These are phyloP conservation scores for Leptarthrus brevirostris DNA, from an alignment of 2,888 invertebrate species.

Conservation along the genomic window DNA sequence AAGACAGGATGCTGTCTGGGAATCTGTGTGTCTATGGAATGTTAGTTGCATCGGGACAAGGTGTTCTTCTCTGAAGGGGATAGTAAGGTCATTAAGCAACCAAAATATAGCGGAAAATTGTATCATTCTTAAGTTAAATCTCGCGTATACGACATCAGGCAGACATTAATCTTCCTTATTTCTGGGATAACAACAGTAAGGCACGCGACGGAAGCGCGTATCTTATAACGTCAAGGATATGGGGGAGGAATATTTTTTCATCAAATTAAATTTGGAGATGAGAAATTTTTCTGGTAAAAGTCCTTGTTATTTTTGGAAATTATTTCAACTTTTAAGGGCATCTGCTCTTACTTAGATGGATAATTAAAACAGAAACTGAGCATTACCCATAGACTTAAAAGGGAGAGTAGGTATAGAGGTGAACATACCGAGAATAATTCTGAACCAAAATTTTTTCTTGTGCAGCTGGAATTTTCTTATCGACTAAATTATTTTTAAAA, in stretches of 20 bases:
- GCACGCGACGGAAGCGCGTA: slow-evolving; percentile 25
- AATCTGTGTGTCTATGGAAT: slow-evolving; percentile 5
- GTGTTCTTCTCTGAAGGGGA: not conserved
- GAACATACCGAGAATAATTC: too few relatives aligned
- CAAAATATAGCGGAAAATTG: not conserved
- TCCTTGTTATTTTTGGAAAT: slow-evolving; percentile 25
- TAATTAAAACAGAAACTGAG: too few relatives aligned
- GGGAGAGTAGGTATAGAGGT: too few relatives aligned
- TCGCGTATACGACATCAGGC: not conserved
- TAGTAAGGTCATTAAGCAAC: not conserved
- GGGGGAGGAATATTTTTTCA: slow-evolving; percentile 14
- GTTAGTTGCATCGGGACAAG: not conserved
- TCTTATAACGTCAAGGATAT: not conserved
- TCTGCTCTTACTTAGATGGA: slow-evolving; percentile 10
- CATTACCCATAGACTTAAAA: too few relatives aligned
- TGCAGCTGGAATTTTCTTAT: too few relatives aligned
- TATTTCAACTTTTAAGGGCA: slow-evolving; percentile 7
- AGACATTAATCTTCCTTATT: slow-evolving; percentile 23
- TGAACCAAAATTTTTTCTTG: too few relatives aligned
- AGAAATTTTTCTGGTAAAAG: not conserved
- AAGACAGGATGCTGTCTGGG: not conserved
- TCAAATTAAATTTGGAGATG: not conserved
- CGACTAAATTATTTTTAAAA: too few relatives aligned
- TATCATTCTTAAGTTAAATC: slow-evolving; percentile 16
- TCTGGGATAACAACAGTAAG: slow-evolving; percentile 16